Evolutionary conservation across 2,797 vertebrate genomes (phyloP), one percentile per base, ranked within the genome.

Genomic region (Phoebastria nigripes): DNA sequence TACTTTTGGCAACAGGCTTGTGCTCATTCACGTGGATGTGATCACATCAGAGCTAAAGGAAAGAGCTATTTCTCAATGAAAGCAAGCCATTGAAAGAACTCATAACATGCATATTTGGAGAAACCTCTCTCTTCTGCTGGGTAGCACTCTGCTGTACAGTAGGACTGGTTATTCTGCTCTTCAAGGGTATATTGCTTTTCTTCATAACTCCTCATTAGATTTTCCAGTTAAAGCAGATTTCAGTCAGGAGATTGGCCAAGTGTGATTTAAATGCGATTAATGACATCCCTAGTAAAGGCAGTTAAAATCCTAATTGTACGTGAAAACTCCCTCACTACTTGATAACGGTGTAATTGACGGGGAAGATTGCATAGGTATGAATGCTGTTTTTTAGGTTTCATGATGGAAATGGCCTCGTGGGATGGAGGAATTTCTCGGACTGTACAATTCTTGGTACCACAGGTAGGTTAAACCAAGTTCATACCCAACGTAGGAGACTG

Each of bases 321-420:
- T 82, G 71, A 54, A 54, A 80, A 42, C 22, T 77, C 46, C 26
- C 35, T 87, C 42, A 7, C 37, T 82, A 39, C 37, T 42, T 73
- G 51, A 4, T 56, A n/a, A 10, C 1, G 6, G 24, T 87, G 46
- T 82, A 26, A 54, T 29, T 74, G 49, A 55, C 4, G 5, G 39
- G 20, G 51, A 61, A 44, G 26, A 4, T 12, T 70, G n/a, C 61
- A 7, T 4, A 39, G 26, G 11, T 51, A 22, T 59, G 37, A 88
- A 69, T 93, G 12, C 29, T 96, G 10, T 6, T 29, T 92, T 96
- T 37, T 90, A 99, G 99, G 99, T 85, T 99, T 99, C 97, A 99
- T 99, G 99, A 99, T 99, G 99, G 99, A 99, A 97, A 99, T 99
- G 99, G 99, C 99, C 47, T 99, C 99, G 0, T 99, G 99, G 99